A percentile compares a stretch with the other conserved stretches of the same genome.
These are phyloP conservation scores for Procambarus clarkii DNA, from an alignment of 1,140 invertebrate genomes.

Conservation along the genomic window DNA sequence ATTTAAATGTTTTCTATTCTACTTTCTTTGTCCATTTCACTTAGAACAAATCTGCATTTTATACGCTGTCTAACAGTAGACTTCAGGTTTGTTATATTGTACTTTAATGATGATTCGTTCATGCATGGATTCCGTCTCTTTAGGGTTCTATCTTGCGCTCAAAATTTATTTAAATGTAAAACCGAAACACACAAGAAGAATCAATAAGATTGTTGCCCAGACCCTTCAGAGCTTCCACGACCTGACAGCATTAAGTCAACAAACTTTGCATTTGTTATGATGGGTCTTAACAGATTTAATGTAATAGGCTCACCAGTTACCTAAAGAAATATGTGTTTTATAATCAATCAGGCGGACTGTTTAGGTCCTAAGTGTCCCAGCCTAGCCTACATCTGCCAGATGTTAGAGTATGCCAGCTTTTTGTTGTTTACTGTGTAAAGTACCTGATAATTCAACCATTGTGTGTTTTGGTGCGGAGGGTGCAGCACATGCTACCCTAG, in stretches of 20 bases:
- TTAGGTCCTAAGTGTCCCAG: constrained; percentile 20
- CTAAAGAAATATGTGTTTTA: not conserved
- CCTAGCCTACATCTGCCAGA: constrained; percentile 33
- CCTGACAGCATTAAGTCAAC: constrained; percentile 5
- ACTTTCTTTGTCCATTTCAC: constrained; percentile 24
- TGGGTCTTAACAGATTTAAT: constrained; percentile 15
- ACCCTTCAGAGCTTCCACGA: constrained; percentile 14
- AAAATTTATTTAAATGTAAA: constrained; percentile 51
- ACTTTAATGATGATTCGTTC: constrained; percentile 30
- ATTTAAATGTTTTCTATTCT: constrained; percentile 13
- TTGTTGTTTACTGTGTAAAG: constrained; percentile 44
- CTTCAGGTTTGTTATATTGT: constrained; percentile 30
- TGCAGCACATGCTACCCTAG: constrained; percentile 68
- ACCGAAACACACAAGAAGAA: constrained; percentile 65
- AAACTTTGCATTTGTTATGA: constrained; percentile 32
- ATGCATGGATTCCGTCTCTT: constrained; percentile 55
- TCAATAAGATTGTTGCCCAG: constrained; percentile 33
- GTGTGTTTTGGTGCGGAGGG: constrained; percentile 70
- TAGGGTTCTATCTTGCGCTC: constrained; percentile 49
- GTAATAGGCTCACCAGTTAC: constrained; percentile 1
- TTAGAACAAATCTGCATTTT: not conserved
- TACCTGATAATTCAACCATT: constrained; percentile 52
- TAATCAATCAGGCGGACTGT: constrained; percentile 21
- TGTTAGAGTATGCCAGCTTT: constrained; percentile 33
- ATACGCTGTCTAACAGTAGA: constrained; percentile 13